A percentile compares a stretch with the other conserved stretches of the same genome.
These are phyloP conservation scores for Alcedo quadribrachys DNA, from an alignment of 2,797 vertebrate species.

Conservation along the genomic window DNA sequence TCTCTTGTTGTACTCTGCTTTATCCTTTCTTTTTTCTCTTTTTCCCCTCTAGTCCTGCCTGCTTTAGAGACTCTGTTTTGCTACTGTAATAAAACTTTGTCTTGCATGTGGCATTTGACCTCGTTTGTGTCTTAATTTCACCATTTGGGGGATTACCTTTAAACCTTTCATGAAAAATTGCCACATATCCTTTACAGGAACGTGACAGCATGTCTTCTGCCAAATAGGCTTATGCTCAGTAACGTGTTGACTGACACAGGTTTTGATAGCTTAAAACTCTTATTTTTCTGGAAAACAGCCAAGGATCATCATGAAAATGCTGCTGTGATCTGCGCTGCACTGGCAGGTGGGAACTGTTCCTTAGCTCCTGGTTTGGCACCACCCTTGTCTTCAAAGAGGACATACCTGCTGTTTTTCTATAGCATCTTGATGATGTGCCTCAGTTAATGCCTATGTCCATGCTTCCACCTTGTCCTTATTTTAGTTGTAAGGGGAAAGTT, in stretches of 20 bases:
- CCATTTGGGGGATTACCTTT: too few species aligned
- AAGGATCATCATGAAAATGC: not conserved
- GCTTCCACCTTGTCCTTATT: not conserved
- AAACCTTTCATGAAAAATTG: too few species aligned
- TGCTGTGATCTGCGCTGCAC: not conserved
- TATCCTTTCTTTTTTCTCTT: too few species aligned
- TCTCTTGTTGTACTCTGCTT: too few species aligned
- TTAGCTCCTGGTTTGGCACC: not conserved
- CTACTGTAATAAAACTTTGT: too few species aligned
- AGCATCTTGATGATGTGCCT: not conserved
- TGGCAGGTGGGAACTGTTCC: not conserved
- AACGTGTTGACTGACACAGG: not conserved
- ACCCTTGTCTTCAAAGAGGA: not conserved
- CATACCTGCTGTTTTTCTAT: not conserved
- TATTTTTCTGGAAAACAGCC: not conserved
- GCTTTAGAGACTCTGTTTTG: too few species aligned
- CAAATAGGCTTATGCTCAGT: not conserved
- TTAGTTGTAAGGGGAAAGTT: not conserved
- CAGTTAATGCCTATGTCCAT: accelerated
- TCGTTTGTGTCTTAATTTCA: too few species aligned
- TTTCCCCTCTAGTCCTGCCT: too few species aligned
- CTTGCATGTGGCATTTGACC: too few species aligned
- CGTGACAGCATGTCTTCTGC: not conserved
- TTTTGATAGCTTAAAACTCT: not conserved
- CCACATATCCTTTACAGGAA: too few species aligned